Evolutionary conservation across 2,888 invertebrate genomes (phyloP), one percentile per base, ranked within the genome.

Genomic region (Coenonympha arcania): DNA sequence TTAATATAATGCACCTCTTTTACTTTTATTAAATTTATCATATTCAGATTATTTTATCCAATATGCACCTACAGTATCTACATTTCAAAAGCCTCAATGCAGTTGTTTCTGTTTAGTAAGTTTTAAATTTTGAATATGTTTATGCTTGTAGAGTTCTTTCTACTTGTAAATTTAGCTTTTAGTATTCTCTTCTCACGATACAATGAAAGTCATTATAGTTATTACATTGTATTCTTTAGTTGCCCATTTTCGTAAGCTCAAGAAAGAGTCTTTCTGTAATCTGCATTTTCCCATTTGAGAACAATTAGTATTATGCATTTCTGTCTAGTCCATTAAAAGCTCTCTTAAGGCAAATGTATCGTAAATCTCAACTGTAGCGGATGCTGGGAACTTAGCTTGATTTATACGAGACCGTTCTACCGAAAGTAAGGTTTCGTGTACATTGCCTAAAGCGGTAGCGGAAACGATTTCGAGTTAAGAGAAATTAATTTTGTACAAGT

Each of bases 311-410:
- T 19, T 42, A 18, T 37, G 36, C 41, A 46, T 53, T 46, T 46
- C 11, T 53, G 34, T 41, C n/a, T 51, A 47, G 36, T 43, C 19
- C 42, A 43, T 48, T 48, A 34, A 30, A 34, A 24, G 39, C 47
- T 47, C 53, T 53, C 53, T 31, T 33, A 37, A 42, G 31, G 50
- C 46, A 46, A 53, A 50, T 50, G 46, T 50, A 53, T 53, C 53
- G 42, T 33, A 50, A 54, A 54, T 54, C 54, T 52, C 41, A 43
- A 33, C 43, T 33, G 50, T 43, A 48, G 31, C 42, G 46, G 50
- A 53, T 53, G 33, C 46, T 46, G 46, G 20, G 50, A 47, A 50
- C 50, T 50, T 50, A 53, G 53, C 43, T 50, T 53, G 53, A 53
- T 50, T 47, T 53, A 53, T 46, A 34, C 44, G 37, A 43, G 31